Evolutionary conservation across 2,797 vertebrate genomes (phyloP).

Genomic region (Acrossocheilus fasciatus): DNA sequence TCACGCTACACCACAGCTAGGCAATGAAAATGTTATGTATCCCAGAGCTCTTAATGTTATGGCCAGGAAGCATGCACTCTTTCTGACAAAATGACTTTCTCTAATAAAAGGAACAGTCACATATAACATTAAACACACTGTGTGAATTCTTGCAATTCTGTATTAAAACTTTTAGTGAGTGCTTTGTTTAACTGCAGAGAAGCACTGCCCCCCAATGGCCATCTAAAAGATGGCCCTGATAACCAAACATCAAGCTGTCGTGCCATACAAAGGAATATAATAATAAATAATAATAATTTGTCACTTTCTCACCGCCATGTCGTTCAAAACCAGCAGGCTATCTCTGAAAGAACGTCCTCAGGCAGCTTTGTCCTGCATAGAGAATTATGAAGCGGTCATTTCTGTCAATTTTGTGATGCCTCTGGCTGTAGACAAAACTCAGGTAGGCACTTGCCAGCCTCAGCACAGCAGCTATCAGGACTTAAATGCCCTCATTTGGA

Average conservation of each 20-base stretch:
- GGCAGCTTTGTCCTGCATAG: not conserved
- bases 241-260: not conserved
- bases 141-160: not conserved
- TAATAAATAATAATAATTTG: not conserved
- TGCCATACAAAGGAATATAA: not conserved
- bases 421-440: not conserved
- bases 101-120: constrained; percentile 11
- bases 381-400: not conserved
- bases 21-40: not conserved
- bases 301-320: not conserved
- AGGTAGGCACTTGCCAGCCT: not conserved
- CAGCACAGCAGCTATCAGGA: not conserved
- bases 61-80: not conserved
- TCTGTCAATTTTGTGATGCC: not conserved
- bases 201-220: constrained; percentile 49
- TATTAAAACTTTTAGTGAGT: not conserved
- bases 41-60: constrained; percentile 3
- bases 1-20: not conserved
- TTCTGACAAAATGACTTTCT: constrained; percentile 6
- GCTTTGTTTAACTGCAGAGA: constrained; percentile 3
- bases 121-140: not conserved
- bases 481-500: not conserved
- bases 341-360: not conserved
- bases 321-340: not conserved
- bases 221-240: not conserved